These are phyloP conservation scores for Stercorarius parasiticus DNA, from an alignment of 2,113 vertebrate genomes.

Conservation along the genomic window DNA sequence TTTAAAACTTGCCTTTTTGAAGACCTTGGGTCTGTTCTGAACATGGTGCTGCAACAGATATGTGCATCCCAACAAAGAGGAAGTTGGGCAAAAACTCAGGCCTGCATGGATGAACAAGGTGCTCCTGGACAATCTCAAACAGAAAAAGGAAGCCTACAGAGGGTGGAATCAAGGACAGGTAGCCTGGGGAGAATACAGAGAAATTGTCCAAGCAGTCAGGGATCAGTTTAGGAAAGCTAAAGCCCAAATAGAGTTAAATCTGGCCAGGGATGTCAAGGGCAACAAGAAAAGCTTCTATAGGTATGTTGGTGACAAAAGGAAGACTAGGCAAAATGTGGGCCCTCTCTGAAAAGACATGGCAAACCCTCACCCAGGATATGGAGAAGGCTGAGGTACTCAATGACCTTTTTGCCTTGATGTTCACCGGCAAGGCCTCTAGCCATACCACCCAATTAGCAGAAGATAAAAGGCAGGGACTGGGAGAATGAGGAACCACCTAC, in stretches of 20 bases:
- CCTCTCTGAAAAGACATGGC: not conserved
- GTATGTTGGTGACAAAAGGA: not conserved
- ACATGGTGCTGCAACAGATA: accelerated
- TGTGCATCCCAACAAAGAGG: not conserved
- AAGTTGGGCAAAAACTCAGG: not conserved
- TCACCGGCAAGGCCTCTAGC: not conserved
- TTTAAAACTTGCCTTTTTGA: not conserved
- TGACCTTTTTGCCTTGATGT: not conserved
- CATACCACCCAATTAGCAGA: not conserved
- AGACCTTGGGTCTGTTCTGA: not conserved
- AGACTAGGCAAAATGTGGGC: not conserved
- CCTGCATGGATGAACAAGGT: not conserved
- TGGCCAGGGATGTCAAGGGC: not conserved
- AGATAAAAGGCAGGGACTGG: not conserved
- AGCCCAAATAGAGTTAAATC: not conserved
- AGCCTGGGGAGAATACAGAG: not conserved
- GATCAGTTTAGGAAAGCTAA: not conserved
- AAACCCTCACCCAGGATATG: not conserved
- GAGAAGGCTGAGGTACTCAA: not conserved
- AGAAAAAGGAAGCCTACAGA: not conserved
- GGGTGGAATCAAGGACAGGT: not conserved
- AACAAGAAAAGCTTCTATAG: not conserved
- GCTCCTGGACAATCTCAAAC: not conserved
- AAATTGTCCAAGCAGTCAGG: not conserved
- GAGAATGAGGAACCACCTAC: not conserved